Base-by-base conservation (phyloP, 2,113 vertebrate species). In the Corythornis vintsioides region DNA sequence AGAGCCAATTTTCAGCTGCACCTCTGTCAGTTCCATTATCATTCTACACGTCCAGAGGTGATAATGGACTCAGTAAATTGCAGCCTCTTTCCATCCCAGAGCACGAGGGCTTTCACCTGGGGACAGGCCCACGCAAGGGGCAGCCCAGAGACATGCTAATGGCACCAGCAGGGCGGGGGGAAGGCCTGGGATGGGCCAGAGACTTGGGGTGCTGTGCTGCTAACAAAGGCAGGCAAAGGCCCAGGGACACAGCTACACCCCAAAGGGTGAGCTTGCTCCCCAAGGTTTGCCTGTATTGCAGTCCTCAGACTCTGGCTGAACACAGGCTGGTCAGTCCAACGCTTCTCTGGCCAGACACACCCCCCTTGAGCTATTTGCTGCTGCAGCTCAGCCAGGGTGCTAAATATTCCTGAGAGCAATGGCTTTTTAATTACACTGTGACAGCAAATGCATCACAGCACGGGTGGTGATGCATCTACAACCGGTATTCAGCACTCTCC, bases 1-100 rank as follows among this genome's bases (percentile, higher is more conserved):
- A 98, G 96, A 98, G 97, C 97, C 98, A 98, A 99, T 99, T 99
- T 99, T 98, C 98, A 98, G 96, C 98, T 96, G 96, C 96, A 98
- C 98, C 98, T 98, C 98, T 98, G 98, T 98, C 98, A 98, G 97
- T 98, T 98, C 98, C 97, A 98, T 98, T 98, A 97, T 97, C 96
- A 97, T 97, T 97, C 97, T 97, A 97, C 98, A 98, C 97, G 64
- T 98, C 98, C 91, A 61, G 97, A 98, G 98, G 98, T 98, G 98
- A 98, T 98, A 99, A 98, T 98, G 98, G 98, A 98, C 96, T 97
- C 96, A 60, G 96, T 95, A 98, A 98, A 98, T 98, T 97, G 98
- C 96, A 97, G 97, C 93, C 95, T 97, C 94, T 96, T 97, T 98
- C 97, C 95, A 97, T 96, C 92, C 93, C 93, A 94, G 94, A 96